Evolutionary conservation across 2,113 vertebrate species (phyloP).

Genomic region (Alligator mississippiensis): DNA sequence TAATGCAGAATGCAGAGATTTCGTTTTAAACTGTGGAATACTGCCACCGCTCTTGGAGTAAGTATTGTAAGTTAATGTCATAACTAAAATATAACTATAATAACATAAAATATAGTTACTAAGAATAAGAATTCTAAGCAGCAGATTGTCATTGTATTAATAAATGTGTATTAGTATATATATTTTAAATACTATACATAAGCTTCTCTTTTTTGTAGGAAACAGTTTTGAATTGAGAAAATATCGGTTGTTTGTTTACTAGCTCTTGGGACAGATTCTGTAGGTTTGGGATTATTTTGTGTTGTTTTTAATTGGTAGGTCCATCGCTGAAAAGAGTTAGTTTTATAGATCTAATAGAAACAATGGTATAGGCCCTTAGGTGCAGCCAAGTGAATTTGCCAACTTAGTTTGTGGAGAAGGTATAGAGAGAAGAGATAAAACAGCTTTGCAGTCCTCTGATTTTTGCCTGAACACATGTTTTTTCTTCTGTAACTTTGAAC

Average conservation of each 20-base stretch:
- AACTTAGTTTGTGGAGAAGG: no score
- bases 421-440: no score
- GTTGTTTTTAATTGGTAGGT: neutral
- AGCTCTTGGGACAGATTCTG: neutral
- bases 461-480: neutral
- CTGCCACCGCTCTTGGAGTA: constrained; percentile 92
- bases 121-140: neutral
- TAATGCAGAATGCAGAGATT: constrained; percentile 95
- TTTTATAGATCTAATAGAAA: no score
- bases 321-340: neutral
- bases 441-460: neutral
- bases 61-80: constrained; percentile 66
- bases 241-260: neutral
- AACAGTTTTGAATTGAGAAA: neutral
- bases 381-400: no score
- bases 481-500: neutral
- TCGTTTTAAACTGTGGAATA: constrained; percentile 92
- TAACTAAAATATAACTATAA: neutral
- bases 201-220: neutral
- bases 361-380: no score
- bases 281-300: neutral
- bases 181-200: neutral
- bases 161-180: neutral
- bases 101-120: neutral
- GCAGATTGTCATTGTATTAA: neutral